Evolutionary conservation across 92 coral and sea anemone species (phyloP).

Genomic region (Umimayanthus chanpuru): DNA sequence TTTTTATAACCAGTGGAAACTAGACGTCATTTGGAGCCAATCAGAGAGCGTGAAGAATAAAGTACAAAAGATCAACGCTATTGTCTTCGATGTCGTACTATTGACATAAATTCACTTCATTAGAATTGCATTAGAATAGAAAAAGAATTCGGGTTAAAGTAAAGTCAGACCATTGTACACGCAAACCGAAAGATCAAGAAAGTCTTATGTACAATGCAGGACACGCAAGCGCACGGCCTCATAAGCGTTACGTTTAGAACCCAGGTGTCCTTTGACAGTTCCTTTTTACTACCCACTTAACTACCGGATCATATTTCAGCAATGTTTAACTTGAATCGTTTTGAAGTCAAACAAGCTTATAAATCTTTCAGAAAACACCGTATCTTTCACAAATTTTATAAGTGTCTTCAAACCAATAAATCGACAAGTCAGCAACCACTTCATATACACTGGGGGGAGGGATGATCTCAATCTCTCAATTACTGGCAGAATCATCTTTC

Average conservation of each 20-base stretch:
- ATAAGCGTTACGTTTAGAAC: too few relatives aligned
- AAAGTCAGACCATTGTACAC: conserved; percentile 24
- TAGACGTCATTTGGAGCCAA: conserved; percentile 40
- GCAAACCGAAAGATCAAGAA: neutral
- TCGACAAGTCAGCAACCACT: too few relatives aligned
- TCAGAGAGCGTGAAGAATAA: neutral
- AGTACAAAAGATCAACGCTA: conserved; percentile 10
- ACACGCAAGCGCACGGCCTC: conserved; percentile 26
- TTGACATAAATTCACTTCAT: conserved; percentile 39
- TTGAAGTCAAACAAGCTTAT: neutral
- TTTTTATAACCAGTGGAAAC: conserved; percentile 29
- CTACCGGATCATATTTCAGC: neutral
- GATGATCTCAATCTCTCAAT: too few relatives aligned
- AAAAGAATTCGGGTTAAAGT: conserved; percentile 8
- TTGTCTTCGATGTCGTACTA: neutral
- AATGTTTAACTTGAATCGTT: neutral
- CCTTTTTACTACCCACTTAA: too few relatives aligned
- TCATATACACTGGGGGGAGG: too few relatives aligned
- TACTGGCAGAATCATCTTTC: too few relatives aligned
- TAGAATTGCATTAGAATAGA: conserved; percentile 26
- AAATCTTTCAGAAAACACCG: neutral
- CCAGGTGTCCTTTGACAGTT: neutral
- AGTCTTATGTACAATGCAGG: neutral
- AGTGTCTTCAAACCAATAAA: too few relatives aligned
- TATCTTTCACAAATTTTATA: too few relatives aligned